A percentile compares a stretch with the other conserved stretches of the same genome.
phyloP scores from a whole-genome alignment of 1,140 invertebrate genomes.

The Prorops nasuta region DNA sequence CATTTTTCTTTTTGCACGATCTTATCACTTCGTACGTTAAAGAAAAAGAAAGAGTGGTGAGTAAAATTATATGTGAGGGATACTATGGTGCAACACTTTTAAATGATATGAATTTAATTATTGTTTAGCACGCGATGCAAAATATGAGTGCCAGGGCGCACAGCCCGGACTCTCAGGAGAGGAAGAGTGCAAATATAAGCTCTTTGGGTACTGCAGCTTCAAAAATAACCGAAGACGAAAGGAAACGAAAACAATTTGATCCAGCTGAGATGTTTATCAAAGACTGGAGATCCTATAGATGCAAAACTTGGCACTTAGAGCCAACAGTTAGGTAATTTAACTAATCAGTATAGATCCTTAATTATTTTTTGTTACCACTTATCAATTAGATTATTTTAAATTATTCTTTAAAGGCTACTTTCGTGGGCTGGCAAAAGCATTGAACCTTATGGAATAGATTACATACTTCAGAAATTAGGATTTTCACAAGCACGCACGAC shows the following conservation, averaged over 20 bases:
- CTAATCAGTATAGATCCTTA: not conserved
- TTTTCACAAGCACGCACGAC: conserved; percentile 96
- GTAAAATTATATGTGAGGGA: no score
- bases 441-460: conserved; percentile 96
- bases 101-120: conserved; percentile 9
- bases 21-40: conserved; percentile 93
- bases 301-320: conserved; percentile 96
- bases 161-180: conserved; percentile 52
- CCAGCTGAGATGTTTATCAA: conserved; percentile 68
- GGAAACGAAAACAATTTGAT: conserved; percentile 55
- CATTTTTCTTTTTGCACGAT: conserved; percentile 96
- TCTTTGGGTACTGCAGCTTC: conserved; percentile 21
- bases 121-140: conserved; percentile 32
- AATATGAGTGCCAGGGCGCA: conserved; percentile 47
- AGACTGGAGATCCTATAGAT: conserved; percentile 91
- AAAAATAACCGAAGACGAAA: conserved; percentile 48
- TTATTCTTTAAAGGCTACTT: conserved; percentile 63
- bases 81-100: no score
- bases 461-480: conserved; percentile 93
- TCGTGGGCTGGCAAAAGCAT: conserved; percentile 97
- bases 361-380: not conserved
- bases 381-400: conserved; percentile 4
- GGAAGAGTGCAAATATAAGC: conserved; percentile 26
- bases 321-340: conserved; percentile 83
- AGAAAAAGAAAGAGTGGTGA: conserved; percentile 83